Base-by-base conservation (phyloP, 1,140 invertebrate genomes). In the Brachystomella parvula region DNA sequence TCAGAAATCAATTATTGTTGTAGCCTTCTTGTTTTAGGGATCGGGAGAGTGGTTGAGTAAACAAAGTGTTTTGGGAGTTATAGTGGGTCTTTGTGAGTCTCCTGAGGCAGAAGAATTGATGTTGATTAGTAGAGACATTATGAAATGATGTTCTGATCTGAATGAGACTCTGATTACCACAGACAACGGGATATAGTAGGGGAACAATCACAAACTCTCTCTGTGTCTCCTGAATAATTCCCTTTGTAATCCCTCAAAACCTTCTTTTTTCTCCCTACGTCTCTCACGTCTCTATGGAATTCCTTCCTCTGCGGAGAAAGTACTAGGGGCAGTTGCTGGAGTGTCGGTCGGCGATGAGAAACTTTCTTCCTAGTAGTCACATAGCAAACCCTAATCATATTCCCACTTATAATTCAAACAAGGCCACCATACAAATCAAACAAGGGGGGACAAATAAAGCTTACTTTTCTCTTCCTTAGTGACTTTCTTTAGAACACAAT, bases 111-210 rank as follows among this genome's bases (percentile, higher is more conserved):
- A 53, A 53, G 49, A 53, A 53, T 53, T 53, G 49, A 53, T 53
- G 49, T 53, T 53, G 49, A 53, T 53, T 15, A 53, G 49, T 53
- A 26, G 12, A 15, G 49, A 53, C 49, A 53, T 53, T 53, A 53
- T 53, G 49, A 53, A 53, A 53, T 53, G 49, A 53, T 53, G 49
- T 53, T 53, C 49, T 53, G 49, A 53, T 53, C 49, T 53, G 49
- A 53, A 53, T 53, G 49, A 53, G 49, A 15, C 49, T 53, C 9
- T 53, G 49, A 53, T 53, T 53, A 53, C 15, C 49, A 53, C 15
- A 53, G 49, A 53, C 49, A 53, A 53, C 35, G 35, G 49, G 49
- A 15, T 26, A 17, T 24, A 17, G 49, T n/a, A 53, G 49, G 24
- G 49, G 49, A 53, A 53, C 49, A 53, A 53, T 53, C 49, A 53